These are phyloP conservation scores for Colletes gigas DNA, from an alignment of 1,140 invertebrate species.

Conservation along the genomic window DNA sequence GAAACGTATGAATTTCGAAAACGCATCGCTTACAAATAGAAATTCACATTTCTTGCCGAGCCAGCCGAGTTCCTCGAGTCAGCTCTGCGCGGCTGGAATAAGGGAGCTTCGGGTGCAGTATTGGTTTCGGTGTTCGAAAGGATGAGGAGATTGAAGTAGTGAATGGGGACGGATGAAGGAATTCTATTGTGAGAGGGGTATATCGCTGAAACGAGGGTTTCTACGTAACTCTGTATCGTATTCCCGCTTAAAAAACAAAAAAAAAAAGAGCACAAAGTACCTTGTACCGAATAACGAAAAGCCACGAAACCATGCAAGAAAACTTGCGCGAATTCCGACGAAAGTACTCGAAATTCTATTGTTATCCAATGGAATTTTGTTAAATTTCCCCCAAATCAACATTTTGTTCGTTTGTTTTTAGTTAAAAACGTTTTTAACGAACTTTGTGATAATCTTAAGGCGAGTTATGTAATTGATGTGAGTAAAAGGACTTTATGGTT, in stretches of 20 bases:
- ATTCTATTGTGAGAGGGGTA: background rate
- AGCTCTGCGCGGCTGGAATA: conserved; percentile 3
- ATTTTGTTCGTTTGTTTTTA: no score
- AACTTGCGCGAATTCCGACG: background rate
- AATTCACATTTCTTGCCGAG: background rate
- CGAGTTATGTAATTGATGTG: background rate
- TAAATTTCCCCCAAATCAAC: no score
- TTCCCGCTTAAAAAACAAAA: background rate
- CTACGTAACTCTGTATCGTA: background rate
- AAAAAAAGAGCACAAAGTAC: background rate
- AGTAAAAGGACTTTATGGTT: background rate
- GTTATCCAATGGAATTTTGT: no score
- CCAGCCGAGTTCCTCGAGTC: conserved; percentile 6
- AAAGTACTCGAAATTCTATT: no score
- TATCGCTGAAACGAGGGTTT: conserved; percentile 15
- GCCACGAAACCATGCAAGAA: background rate
- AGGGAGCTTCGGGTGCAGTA: background rate
- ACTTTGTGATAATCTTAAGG: background rate
- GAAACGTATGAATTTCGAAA: background rate
- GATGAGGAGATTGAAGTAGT: conserved; percentile 26
- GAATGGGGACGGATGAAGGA: conserved; percentile 23
- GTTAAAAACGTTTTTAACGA: no score
- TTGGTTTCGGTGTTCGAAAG: conserved; percentile 10
- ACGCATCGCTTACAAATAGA: background rate
- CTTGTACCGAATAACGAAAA: background rate